These are phyloP conservation scores for Agonopterix heracliana DNA, from an alignment of 2,888 invertebrate genomes.

Conservation along the genomic window DNA sequence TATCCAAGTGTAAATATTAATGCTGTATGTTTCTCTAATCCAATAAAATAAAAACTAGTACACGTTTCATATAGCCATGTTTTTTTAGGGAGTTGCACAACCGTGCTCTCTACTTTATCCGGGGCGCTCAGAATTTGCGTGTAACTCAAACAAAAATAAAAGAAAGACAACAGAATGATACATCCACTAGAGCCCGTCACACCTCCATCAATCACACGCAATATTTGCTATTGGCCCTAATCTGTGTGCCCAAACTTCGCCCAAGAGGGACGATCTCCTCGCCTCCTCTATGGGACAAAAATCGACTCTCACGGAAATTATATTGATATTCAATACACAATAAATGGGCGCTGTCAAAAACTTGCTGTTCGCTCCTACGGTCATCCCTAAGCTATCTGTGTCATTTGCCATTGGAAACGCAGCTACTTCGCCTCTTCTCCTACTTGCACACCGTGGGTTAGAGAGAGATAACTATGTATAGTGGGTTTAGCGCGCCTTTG, in stretches of 20 bases:
- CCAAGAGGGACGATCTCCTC: slow-evolving; percentile 54
- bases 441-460: slow-evolving; percentile 30
- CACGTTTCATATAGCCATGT: too few relatives aligned
- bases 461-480: slow-evolving; percentile 57
- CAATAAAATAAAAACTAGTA: too few relatives aligned
- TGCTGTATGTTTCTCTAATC: too few relatives aligned
- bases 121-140: background rate
- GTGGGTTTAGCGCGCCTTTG: slow-evolving; percentile 72
- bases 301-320: slow-evolving; percentile 75
- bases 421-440: slow-evolving; percentile 39
- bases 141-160: slow-evolving; percentile 36
- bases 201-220: slow-evolving; percentile 61
- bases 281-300: slow-evolving; percentile 64
- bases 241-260: slow-evolving; percentile 69
- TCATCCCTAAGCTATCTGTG: slow-evolving; percentile 76
- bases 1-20: too few relatives aligned
- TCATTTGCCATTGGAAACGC: slow-evolving; percentile 75
- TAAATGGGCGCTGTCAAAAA: slow-evolving; percentile 75
- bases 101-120: background rate
- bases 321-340: slow-evolving; percentile 78
- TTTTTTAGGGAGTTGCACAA: too few relatives aligned
- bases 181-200: slow-evolving; percentile 38
- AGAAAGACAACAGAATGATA: slow-evolving; percentile 37
- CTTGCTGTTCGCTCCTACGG: slow-evolving; percentile 76
- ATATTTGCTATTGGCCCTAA: slow-evolving; percentile 72